Base-by-base conservation (phyloP, 2,797 vertebrate species). In the Nasua narica region DNA sequence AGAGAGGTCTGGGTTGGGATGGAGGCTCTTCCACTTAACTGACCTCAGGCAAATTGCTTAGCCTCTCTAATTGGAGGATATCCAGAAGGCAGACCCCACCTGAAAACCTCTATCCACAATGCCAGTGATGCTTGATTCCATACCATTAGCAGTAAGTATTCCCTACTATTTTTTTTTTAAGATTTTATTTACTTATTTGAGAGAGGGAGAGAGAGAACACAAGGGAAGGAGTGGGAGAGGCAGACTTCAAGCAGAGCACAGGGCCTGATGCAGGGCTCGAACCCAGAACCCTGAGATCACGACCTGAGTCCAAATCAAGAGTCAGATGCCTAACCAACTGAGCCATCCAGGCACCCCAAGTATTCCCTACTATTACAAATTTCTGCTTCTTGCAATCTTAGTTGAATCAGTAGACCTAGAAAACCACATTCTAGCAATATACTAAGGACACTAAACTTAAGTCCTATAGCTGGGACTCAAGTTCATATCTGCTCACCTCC, bases 181-280 rank as follows among this genome's bases (percentile, higher is more conserved):
- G 16, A 67, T 21, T 37, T 35, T 35, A 67, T 19, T 67, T 67
- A 67, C 4, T 67, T 67, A 67, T 67, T 67, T 65, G 62, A 35
- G n/a, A 67, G 18, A 21, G 65, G n/a, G 32, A 19, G 16, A 67
- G 65, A 19, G 65, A 10, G n/a, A 67, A n/a, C 18, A 10, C 9
- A n/a, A 62, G 32, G 65, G 16, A 67, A 67, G 65, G n/a, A 67
- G n/a, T 35, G 18, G 65, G 65, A 67, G n/a, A 67, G 9, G 8
- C n/a, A 35, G 65, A 35, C 65, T 67, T n/a, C n/a, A 67, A 19
- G 65, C 65, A 35, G 65, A 67, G n/a, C 18, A 9, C n/a, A 35
- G n/a, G 15, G n/a, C 18, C 9, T 8, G 4, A 10, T 1, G 18
- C n/a, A 35, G 65, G n/a, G n/a, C 65, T 67, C 4, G 2, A 10